A percentile compares a stretch with the other conserved stretches of the same genome.
These are phyloP conservation scores for Belonocnema kinseyi DNA, from an alignment of 1,140 invertebrate genomes.

Conservation along the genomic window DNA sequence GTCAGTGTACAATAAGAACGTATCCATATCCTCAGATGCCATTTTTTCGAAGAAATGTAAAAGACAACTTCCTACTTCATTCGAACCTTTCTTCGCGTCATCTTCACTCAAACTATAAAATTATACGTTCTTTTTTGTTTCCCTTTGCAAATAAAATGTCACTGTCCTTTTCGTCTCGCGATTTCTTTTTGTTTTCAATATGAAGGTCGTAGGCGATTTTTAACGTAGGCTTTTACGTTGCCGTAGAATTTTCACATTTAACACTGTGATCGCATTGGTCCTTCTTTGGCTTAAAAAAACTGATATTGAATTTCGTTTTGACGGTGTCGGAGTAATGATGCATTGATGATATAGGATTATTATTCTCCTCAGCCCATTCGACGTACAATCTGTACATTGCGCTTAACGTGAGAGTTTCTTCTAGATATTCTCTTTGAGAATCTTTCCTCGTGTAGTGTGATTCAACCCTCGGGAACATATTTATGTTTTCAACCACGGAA, in stretches of 20 bases:
- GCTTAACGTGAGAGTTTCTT: slow-evolving; percentile 2
- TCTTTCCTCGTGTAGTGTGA: neutral
- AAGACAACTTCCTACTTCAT: no score
- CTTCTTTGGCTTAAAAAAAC: slow-evolving; percentile 25
- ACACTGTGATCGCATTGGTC: slow-evolving; percentile 8
- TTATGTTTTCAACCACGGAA: no score
- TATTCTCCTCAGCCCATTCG: neutral
- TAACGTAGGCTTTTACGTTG: neutral
- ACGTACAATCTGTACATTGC: slow-evolving; percentile 17
- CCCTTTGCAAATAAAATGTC: neutral
- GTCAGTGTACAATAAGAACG: no score
- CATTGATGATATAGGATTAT: neutral
- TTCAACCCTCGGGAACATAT: neutral
- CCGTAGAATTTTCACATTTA: neutral
- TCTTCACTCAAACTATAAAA: neutral
- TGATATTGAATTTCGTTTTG: neutral
- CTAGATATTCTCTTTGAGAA: neutral
- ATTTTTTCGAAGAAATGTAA: no score
- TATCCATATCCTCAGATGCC: no score
- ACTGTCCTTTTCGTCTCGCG: neutral
- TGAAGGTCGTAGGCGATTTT: neutral
- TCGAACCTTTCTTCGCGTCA: no score
- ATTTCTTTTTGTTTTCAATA: neutral
- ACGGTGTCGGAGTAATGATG: slow-evolving; percentile 16
- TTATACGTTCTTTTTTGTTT: neutral